Percentiles rank a stretch among this genome's conserved stretches.
Conservation (phyloP, 2,797 vertebrate genomes). For the Pangasius djambal region DNA sequence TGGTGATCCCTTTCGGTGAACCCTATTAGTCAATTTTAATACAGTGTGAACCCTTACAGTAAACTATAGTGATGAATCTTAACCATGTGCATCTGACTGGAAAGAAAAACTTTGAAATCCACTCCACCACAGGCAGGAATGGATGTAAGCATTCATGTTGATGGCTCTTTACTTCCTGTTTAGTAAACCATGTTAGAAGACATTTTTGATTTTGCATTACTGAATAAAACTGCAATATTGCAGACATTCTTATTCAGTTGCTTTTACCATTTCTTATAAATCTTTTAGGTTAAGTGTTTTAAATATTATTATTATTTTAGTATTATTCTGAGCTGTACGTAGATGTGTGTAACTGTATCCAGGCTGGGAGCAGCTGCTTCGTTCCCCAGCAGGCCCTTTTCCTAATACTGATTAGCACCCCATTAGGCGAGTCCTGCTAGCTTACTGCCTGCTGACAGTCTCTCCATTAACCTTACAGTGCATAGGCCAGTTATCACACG, state of each 20-base stretch:
- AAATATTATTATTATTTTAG: neutral
- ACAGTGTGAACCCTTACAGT: neutral
- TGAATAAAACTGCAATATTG: neutral
- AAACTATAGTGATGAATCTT: neutral
- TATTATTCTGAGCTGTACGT: neutral
- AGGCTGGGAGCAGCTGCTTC: constrained; percentile 56
- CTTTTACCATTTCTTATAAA: neutral
- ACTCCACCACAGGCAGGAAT: neutral
- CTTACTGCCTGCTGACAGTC: constrained; percentile 66
- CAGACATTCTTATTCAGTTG: neutral
- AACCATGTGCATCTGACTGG: neutral
- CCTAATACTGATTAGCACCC: constrained; percentile 64
- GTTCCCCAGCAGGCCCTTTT: constrained; percentile 56
- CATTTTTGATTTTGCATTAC: neutral
- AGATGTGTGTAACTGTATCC: constrained; percentile 47
- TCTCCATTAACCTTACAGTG: constrained; percentile 67
- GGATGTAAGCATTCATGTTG: neutral
- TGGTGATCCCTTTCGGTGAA: neutral
- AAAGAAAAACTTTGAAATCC: neutral
- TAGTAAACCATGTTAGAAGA: neutral
- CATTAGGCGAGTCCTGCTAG: constrained; percentile 63
- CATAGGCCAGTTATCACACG: constrained; percentile 60
- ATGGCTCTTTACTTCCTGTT: neutral
- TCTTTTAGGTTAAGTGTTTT: neutral
- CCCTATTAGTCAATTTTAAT: neutral